Evolutionary conservation across 2,888 invertebrate genomes (phyloP), one percentile per base, ranked within the genome.

Genomic region (Oscheius sp.): DNA sequence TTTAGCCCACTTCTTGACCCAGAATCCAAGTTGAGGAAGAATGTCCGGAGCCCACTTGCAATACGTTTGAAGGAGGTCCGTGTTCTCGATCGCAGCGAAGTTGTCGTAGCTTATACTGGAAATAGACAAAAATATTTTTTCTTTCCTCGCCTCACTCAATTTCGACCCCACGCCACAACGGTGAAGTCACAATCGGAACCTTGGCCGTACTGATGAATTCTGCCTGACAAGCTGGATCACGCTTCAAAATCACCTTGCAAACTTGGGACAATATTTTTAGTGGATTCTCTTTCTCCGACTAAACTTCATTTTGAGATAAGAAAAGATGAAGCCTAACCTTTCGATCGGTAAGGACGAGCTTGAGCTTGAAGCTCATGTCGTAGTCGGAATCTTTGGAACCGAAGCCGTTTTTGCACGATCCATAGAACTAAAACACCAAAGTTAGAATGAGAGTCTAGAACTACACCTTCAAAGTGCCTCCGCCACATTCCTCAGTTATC

Each of bases 1-100:
- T 60, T 60, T 60, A 2, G 37, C n/a, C 60, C 60, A 60, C 60
- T 33, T 37, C n/a, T 60, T 60, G n/a, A 37, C n/a, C n/a, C n/a
- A 37, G 37, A 37, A 60, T 13, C 37, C 37, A 60, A 60, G 35
- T 9, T 42, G 35, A n/a, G 37, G 53, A 13, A 60, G 37, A 2
- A 60, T 13, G 33, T 35, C 13, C 35, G 60, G 60, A 29, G 32
- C 60, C 60, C 60, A 60, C 2, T 33, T 35, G 37, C 60, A 29
- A 37, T 60, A 60, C 1, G 35, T 37, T 10, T 35, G 32, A 37
- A 60, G 37, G 7, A 60, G 60, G 1, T 33, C 35, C 2, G 60
- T 60, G 35, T 37, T 60, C n/a, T 60, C 33, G 35, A 60, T n/a
- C 7, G 35, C 60, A 1, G 60, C 5, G n/a, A 33, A 29, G 37